Evolutionary conservation across 2,888 invertebrate species (phyloP).

Genomic region (Lutraria lutraria): DNA sequence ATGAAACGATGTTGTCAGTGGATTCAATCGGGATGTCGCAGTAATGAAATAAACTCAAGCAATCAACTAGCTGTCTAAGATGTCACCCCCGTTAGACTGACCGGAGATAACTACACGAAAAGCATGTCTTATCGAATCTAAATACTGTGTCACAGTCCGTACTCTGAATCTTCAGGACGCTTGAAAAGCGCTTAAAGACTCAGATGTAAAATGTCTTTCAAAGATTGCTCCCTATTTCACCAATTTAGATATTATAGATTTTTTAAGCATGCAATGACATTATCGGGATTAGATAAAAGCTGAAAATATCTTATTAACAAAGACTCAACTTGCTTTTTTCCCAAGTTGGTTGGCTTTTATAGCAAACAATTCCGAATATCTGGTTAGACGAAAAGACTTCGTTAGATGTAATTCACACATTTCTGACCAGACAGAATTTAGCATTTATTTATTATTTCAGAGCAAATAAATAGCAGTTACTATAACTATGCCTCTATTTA

Average conservation of each 20-base stretch:
- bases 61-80: conserved; percentile 52
- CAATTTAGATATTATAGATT: conserved; percentile 27
- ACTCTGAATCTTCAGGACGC: conserved; percentile 11
- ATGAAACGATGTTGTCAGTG: conserved; percentile 55
- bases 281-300: conserved; percentile 3
- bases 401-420: background rate
- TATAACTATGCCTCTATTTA: too few relatives aligned
- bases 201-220: conserved; percentile 19
- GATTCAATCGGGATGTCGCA: conserved; percentile 30
- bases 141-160: conserved; percentile 25
- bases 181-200: conserved; percentile 17
- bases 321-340: background rate
- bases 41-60: conserved; percentile 58
- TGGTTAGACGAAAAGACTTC: background rate
- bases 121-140: conserved; percentile 13
- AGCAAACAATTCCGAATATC: background rate
- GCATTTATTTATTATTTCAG: too few relatives aligned
- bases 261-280: conserved; percentile 1
- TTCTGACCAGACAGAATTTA: background rate
- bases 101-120: conserved; percentile 46
- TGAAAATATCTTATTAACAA: background rate
- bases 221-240: background rate
- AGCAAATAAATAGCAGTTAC: too few relatives aligned
- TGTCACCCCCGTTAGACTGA: conserved; percentile 48
- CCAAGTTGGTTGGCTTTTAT: background rate